Conservation (phyloP, 2,888 invertebrate species). For the Orthosia gracilis region DNA sequence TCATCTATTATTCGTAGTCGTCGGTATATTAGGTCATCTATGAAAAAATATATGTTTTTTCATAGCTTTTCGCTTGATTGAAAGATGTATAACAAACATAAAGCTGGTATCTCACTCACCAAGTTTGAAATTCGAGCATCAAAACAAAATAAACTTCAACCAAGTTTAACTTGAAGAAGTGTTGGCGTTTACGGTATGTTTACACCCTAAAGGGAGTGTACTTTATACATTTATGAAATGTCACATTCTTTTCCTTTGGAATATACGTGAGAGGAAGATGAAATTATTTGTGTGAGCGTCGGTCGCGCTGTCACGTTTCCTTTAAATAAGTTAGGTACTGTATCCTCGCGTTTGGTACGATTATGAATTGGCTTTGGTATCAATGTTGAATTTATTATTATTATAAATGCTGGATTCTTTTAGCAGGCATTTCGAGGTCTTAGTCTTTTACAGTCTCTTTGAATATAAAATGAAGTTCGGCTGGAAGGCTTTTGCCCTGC, state of each 20-base stretch:
- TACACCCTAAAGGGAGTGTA: constrained; percentile 16
- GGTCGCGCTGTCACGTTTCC: constrained; percentile 39
- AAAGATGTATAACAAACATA: constrained; percentile 7
- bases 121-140: constrained; percentile 15
- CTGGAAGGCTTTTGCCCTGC: too few species aligned
- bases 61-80: constrained; percentile 17
- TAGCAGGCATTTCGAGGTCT: neutral
- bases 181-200: constrained; percentile 38
- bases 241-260: constrained; percentile 44
- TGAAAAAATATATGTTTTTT: too few species aligned
- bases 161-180: constrained; percentile 29
- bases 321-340: constrained; percentile 44
- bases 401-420: neutral
- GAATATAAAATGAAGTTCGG: too few species aligned
- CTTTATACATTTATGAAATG: constrained; percentile 54
- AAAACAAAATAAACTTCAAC: constrained; percentile 23
- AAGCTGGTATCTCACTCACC: constrained; percentile 1
- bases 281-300: constrained; percentile 28
- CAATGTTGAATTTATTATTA: constrained; percentile 25
- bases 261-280: constrained; percentile 47
- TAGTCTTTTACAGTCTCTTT: too few species aligned
- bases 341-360: constrained; percentile 26
- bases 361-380: constrained; percentile 34
- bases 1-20: too few species aligned
- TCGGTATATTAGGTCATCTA: too few species aligned